These are phyloP conservation scores for Creontiades dilutus DNA, from an alignment of 2,888 invertebrate species.

Conservation along the genomic window DNA sequence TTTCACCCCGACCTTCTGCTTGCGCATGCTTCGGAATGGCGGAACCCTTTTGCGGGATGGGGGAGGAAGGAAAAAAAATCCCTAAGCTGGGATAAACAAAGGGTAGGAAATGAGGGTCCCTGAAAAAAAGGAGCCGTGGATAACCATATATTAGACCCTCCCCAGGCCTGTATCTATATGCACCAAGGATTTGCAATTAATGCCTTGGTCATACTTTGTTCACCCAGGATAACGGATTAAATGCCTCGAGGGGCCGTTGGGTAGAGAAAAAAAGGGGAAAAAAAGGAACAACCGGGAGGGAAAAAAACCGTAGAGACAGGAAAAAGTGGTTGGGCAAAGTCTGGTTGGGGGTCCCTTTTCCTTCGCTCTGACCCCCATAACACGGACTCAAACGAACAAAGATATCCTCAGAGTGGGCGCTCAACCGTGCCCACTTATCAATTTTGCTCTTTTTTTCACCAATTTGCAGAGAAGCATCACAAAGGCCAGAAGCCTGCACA, in stretches of 20 bases:
- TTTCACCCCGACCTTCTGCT: slow-evolving; percentile 54
- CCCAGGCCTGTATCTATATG: slow-evolving; percentile 74
- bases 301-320: slow-evolving; percentile 25
- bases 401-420: slow-evolving; percentile 47
- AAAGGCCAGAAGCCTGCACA: slow-evolving; percentile 47
- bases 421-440: slow-evolving; percentile 68
- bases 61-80: slow-evolving; percentile 74
- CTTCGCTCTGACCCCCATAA: slow-evolving; percentile 59
- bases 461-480: slow-evolving; percentile 47
- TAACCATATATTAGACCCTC: slow-evolving; percentile 73
- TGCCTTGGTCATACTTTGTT: slow-evolving; percentile 73
- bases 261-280: slow-evolving; percentile 20
- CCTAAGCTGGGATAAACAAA: slow-evolving; percentile 75
- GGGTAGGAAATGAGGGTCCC: slow-evolving; percentile 73
- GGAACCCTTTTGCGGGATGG: slow-evolving; percentile 56
- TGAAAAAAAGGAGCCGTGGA: slow-evolving; percentile 68
- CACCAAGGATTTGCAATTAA: slow-evolving; percentile 75
- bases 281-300: not conserved
- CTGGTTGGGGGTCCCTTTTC: slow-evolving; percentile 41
- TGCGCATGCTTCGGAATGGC: slow-evolving; percentile 71
- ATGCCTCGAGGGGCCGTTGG: slow-evolving; percentile 65
- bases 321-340: slow-evolving; percentile 50
- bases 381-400: slow-evolving; percentile 65
- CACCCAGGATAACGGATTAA: slow-evolving; percentile 71
- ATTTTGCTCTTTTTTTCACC: slow-evolving; percentile 61